Base-by-base conservation (phyloP, 2,113 vertebrate genomes). In the Felis chaus region DNA sequence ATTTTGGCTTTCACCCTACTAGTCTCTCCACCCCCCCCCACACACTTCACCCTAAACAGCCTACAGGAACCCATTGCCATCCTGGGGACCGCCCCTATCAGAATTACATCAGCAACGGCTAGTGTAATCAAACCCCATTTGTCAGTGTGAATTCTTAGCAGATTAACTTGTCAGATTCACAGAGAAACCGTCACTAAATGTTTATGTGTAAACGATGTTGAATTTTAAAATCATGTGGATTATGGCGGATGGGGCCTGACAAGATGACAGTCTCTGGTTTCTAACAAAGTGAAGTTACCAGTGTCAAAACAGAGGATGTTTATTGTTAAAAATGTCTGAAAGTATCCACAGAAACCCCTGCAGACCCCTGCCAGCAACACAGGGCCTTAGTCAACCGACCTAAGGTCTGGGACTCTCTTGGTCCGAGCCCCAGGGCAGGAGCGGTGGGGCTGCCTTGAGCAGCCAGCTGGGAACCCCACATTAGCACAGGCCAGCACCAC, bases 221-320 rank as follows among this genome's bases (percentile, higher is more conserved):
- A 98, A 99, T 98, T 98, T 98, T 99, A 98, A 98, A 99, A 99
- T 99, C 99, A 98, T 99, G 99, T 98, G 99, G 99, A 99, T 99
- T 99, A 99, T 98, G 98, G 98, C 98, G 98, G 99, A 99, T 99
- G 98, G 98, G 98, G 98, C 98, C 98, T 99, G 99, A 99, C 99
- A 99, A 98, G 98, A 99, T 99, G 99, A 99, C 99, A 98, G 99
- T 98, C 99, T 99, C 99, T 99, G 99, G 99, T 99, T 99, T 99
- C 98, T 99, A 99, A 99, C 99, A 99, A 98, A 98, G 98, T 98
- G 98, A 98, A 98, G 98, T 98, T 98, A 98, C 98, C 98, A 98
- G 98, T 99, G 97, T 89, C 98, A 69, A 98, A 98, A 98, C 98
- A 98, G 98, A 98, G 99, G 99, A 99, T 99, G 99, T 98, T 99